phyloP scores from a whole-genome alignment of 1,140 invertebrate genomes.

The Proales similis region DNA sequence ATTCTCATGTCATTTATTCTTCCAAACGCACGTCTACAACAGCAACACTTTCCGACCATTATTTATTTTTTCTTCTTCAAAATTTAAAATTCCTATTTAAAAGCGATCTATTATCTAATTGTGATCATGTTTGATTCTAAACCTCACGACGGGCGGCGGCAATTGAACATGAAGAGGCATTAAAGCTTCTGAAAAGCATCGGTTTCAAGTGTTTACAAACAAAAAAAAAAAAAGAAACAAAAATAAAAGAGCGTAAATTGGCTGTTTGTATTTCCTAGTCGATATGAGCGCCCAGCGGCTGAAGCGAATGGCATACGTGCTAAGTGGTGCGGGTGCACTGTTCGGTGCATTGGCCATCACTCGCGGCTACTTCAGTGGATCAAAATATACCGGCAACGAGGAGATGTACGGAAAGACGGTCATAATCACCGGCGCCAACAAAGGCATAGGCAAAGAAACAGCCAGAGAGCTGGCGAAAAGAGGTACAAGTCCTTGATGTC shows the following conservation, averaged over 20 bases:
- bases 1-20: too few relatives aligned
- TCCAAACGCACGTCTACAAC: too few relatives aligned
- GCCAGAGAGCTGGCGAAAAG: slow-evolving; percentile 30
- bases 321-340: slow-evolving; percentile 16
- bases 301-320: slow-evolving; percentile 21
- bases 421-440: slow-evolving; percentile 29
- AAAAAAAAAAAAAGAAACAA: background rate
- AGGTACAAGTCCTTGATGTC: background rate
- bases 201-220: background rate
- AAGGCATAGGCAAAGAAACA: slow-evolving; percentile 35
- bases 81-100: too few relatives aligned
- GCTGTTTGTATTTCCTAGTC: too few relatives aligned
- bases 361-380: slow-evolving; percentile 34
- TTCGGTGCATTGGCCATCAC: slow-evolving; percentile 16
- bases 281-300: background rate
- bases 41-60: too few relatives aligned
- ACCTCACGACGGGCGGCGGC: too few relatives aligned
- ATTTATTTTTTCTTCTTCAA: too few relatives aligned
- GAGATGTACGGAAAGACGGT: slow-evolving; percentile 46
- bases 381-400: slow-evolving; percentile 43
- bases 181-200: slow-evolving; percentile 1
- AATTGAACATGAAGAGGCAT: background rate
- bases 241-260: slow-evolving; percentile 2
- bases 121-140: too few relatives aligned
- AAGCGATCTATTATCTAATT: too few relatives aligned